phyloP scores from a whole-genome alignment of 2,113 vertebrate genomes.

The Oryzias woworae region DNA sequence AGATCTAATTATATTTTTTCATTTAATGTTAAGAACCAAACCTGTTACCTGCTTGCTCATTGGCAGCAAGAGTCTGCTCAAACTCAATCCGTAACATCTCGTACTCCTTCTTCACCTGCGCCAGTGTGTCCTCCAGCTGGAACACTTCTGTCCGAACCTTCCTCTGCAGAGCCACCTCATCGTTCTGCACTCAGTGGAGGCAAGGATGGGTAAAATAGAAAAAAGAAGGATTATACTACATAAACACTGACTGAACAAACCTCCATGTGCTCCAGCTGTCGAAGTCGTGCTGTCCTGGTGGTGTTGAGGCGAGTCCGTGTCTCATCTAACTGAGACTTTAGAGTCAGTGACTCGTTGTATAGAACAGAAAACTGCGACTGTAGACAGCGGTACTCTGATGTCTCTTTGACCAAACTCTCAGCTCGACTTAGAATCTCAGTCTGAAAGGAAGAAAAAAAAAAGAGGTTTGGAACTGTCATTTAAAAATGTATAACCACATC shows the following conservation, averaged over 20 bases:
- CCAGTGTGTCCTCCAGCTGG: slow-evolving; percentile 95
- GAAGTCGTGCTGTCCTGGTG: slow-evolving; percentile 88
- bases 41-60: slow-evolving; percentile 94
- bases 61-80: slow-evolving; percentile 96
- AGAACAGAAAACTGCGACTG: slow-evolving; percentile 98
- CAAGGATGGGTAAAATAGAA: neutral
- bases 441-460: slow-evolving; percentile 58
- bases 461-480: neutral
- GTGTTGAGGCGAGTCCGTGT: slow-evolving; percentile 90
- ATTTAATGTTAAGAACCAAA: neutral
- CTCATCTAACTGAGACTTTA: slow-evolving; percentile 93
- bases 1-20: neutral
- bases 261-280: slow-evolving; percentile 95
- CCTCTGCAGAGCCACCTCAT: slow-evolving; percentile 93
- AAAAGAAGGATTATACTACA: neutral
- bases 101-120: slow-evolving; percentile 96
- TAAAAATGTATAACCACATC: too few species aligned
- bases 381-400: slow-evolving; percentile 93
- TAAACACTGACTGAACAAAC: slow-evolving; percentile 47
- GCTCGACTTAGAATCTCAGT: slow-evolving; percentile 86
- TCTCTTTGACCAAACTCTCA: slow-evolving; percentile 90
- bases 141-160: slow-evolving; percentile 96
- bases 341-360: slow-evolving; percentile 93
- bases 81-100: slow-evolving; percentile 98
- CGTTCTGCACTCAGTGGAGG: slow-evolving; percentile 79